Evolutionary conservation across 2,888 invertebrate genomes (phyloP).

Genomic region (Nematopogon swammerdamellus): DNA sequence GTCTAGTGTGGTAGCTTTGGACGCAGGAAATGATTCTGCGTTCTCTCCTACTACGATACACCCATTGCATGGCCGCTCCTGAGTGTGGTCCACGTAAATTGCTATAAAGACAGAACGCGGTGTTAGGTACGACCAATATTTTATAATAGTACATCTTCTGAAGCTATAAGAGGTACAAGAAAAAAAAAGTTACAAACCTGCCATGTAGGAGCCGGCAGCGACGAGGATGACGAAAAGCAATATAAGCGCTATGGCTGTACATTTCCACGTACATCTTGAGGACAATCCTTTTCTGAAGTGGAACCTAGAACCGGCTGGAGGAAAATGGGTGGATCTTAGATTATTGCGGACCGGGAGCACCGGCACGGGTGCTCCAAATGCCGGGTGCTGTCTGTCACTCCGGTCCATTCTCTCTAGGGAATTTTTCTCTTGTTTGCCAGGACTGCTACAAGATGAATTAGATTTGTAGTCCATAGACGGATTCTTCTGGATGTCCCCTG

Average conservation of each 20-base stretch:
- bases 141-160: no score
- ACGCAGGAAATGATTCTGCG: slow-evolving; percentile 63
- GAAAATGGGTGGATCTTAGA: slow-evolving; percentile 70
- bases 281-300: slow-evolving; percentile 85
- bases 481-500: slow-evolving; percentile 85
- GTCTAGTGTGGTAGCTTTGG: slow-evolving; percentile 68
- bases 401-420: slow-evolving; percentile 49
- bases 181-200: slow-evolving; percentile 55
- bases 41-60: slow-evolving; percentile 67
- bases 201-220: slow-evolving; percentile 82
- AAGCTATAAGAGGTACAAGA: no score
- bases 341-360: slow-evolving; percentile 74
- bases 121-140: no score
- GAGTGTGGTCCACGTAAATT: not conserved
- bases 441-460: slow-evolving; percentile 84
- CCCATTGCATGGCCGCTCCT: not conserved
- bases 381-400: slow-evolving; percentile 62
- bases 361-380: slow-evolving; percentile 66
- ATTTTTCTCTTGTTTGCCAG: slow-evolving; percentile 59
- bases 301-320: slow-evolving; percentile 69
- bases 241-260: slow-evolving; percentile 85
- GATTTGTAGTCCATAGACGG: slow-evolving; percentile 87
- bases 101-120: not conserved
- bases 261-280: slow-evolving; percentile 88
- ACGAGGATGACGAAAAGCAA: slow-evolving; percentile 78